phyloP scores from a whole-genome alignment of 2,113 vertebrate species.

The Brachionichthys hirsutus region DNA sequence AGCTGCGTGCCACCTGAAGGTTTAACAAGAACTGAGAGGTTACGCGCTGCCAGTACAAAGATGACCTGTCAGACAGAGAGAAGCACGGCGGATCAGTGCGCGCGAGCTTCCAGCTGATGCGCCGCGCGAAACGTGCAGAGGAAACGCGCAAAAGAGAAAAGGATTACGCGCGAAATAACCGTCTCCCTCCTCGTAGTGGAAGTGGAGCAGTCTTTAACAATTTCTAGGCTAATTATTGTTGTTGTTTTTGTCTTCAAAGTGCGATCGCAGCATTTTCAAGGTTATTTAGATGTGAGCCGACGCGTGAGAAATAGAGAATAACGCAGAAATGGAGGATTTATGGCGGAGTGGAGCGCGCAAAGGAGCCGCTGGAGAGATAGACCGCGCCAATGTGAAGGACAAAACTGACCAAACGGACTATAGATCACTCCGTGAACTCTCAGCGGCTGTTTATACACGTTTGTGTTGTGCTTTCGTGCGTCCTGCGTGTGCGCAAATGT shows the following conservation, averaged over 20 bases:
- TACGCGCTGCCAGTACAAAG: conserved; percentile 69
- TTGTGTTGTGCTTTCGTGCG: not conserved
- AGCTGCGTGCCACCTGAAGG: conserved; percentile 68
- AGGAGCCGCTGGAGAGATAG: conserved; percentile 64
- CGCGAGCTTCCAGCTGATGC: conserved; percentile 64
- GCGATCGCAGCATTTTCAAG: conserved; percentile 68
- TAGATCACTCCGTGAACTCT: conserved; percentile 40
- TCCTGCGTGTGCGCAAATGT: conserved; percentile 7
- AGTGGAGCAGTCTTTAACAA: conserved; percentile 44
- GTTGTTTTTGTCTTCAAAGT: conserved; percentile 75
- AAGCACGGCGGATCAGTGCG: conserved; percentile 56
- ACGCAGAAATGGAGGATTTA: conserved; percentile 61
- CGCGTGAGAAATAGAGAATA: conserved; percentile 72
- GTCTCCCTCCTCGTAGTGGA: conserved; percentile 40
- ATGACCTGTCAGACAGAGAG: conserved; percentile 71
- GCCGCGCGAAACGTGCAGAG: conserved; percentile 47
- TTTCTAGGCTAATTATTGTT: conserved; percentile 70
- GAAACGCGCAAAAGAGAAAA: conserved; percentile 45
- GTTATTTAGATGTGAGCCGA: conserved; percentile 70
- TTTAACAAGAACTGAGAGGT: conserved; percentile 74
- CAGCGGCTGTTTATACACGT: conserved; percentile 19
- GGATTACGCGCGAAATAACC: conserved; percentile 56
- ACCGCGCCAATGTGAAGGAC: conserved; percentile 68
- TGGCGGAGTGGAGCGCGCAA: conserved; percentile 51
- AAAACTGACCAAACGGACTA: conserved; percentile 48